Evolutionary conservation across 64 coral and sea anemone species (phyloP).

Genomic region (Porites australiensis): DNA sequence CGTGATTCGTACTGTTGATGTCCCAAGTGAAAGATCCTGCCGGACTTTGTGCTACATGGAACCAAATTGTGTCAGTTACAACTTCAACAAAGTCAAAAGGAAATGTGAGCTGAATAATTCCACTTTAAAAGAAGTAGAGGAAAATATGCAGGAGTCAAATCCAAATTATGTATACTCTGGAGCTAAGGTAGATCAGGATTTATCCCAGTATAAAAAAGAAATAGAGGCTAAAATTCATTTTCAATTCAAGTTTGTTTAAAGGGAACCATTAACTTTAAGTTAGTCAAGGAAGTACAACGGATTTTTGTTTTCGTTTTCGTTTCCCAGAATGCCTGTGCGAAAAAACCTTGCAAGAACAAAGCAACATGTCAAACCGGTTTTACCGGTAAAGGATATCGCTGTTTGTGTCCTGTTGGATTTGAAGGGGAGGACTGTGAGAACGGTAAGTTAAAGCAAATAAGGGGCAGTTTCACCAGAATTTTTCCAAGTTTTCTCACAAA

Average conservation of each 20-base stretch:
- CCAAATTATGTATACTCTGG: background rate
- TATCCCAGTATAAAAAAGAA: no score
- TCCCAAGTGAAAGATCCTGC: background rate
- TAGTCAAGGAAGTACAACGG: no score
- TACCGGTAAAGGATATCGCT: background rate
- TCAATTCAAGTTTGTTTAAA: background rate
- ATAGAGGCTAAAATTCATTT: no score
- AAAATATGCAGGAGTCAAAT: background rate
- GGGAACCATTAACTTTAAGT: no score
- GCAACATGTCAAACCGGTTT: slow-evolving; percentile 14
- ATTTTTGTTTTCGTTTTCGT: background rate
- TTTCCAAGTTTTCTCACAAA: no score
- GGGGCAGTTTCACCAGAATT: no score
- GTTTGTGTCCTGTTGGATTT: background rate
- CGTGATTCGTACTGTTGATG: background rate
- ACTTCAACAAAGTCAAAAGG: background rate
- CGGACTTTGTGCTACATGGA: background rate
- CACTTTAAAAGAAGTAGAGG: background rate
- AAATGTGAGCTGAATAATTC: slow-evolving; percentile 20
- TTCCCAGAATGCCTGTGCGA: background rate
- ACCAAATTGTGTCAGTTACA: slow-evolving; percentile 1
- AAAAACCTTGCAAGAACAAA: background rate
- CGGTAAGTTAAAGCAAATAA: no score
- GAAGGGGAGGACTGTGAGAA: background rate
- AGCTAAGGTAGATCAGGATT: background rate